Percentiles rank a stretch among this genome's conserved stretches.
Conservation (phyloP, 2,888 invertebrate species). For the Hemistola chrysoprasaria region DNA sequence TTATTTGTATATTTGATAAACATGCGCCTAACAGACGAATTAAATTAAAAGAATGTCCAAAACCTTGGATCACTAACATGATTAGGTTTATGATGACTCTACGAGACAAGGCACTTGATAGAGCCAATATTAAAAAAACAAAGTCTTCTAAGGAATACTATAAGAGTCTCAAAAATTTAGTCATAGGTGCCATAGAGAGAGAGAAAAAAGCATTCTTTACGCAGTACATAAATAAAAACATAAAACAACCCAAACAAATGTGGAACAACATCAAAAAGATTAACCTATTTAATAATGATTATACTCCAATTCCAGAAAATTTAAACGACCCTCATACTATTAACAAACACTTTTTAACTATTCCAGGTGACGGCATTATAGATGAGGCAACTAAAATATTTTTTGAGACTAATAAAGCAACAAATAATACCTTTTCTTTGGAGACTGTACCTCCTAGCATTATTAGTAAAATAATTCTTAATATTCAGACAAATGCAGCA, state of each 20-base stretch:
- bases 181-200: not conserved
- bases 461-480: too few species aligned
- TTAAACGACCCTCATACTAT: conserved; percentile 2
- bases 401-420: not conserved
- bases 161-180: not conserved
- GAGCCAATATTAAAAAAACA: not conserved
- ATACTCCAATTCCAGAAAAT: too few species aligned
- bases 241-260: not conserved
- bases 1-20: not conserved
- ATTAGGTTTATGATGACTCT: not conserved
- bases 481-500: too few species aligned
- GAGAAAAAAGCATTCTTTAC: too few species aligned
- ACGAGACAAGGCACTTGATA: not conserved
- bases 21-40: not conserved
- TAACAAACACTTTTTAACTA: conserved; percentile 3
- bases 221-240: not conserved
- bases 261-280: not conserved
- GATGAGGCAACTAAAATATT: not conserved
- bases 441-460: not conserved
- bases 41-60: not conserved
- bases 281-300: too few species aligned
- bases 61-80: not conserved
- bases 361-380: too few species aligned
- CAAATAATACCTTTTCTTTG: not conserved
- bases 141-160: not conserved